Evolutionary conservation across 1,140 invertebrate species (phyloP).

Genomic region (Aporrectodea caliginosa): DNA sequence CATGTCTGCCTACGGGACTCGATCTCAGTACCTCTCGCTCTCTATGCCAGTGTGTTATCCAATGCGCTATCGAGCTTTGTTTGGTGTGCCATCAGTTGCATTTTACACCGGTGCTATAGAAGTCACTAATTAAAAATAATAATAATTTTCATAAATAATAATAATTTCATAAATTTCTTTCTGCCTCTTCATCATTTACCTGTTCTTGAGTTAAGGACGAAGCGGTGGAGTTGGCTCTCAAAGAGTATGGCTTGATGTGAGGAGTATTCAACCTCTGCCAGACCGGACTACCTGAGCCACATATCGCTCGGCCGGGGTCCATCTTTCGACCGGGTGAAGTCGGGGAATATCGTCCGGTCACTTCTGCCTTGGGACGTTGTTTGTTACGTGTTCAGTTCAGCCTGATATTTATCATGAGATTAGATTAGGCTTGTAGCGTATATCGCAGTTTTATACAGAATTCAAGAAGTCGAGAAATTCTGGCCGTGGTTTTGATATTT

Average conservation of each 20-base stretch:
- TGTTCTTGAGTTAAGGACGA: conserved; percentile 50
- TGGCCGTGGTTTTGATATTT: too few relatives aligned
- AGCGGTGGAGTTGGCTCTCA: conserved; percentile 52
- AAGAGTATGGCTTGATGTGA: conserved; percentile 56
- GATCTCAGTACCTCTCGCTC: too few relatives aligned
- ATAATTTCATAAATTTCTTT: background rate
- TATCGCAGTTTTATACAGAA: too few relatives aligned
- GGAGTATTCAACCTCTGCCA: conserved; percentile 5
- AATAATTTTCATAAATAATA: too few relatives aligned
- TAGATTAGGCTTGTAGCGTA: too few relatives aligned
- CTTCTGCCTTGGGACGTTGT: background rate
- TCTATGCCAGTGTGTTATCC: too few relatives aligned
- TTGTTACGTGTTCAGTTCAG: background rate
- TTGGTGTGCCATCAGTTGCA: too few relatives aligned
- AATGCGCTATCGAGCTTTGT: background rate
- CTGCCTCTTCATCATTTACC: conserved; percentile 23
- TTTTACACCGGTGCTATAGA: too few relatives aligned
- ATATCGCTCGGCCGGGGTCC: background rate
- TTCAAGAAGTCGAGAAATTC: too few relatives aligned
- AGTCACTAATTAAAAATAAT: too few relatives aligned
- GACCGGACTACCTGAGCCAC: background rate
- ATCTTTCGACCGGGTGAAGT: background rate
- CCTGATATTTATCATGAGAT: background rate
- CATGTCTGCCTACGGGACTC: too few relatives aligned
- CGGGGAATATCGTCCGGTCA: background rate